Evolutionary conservation across 2,113 vertebrate genomes (phyloP), one percentile per base, ranked within the genome.

Genomic region (Spheniscus mendiculus): DNA sequence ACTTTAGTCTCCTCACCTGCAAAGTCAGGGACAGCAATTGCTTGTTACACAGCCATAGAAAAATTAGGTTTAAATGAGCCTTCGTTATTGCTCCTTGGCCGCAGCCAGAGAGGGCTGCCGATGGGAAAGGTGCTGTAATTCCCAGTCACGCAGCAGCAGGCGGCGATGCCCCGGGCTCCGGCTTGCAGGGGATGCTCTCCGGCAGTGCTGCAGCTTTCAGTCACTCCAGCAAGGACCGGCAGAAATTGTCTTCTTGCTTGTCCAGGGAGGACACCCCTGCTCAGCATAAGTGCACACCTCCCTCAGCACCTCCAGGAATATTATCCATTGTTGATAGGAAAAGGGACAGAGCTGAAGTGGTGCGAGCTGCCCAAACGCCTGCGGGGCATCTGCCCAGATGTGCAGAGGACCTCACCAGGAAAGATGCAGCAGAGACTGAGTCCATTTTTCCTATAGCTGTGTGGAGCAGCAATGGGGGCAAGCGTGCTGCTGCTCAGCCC

Each of bases 81-180:
- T 32, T 56, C 1, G 6, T 32, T 25, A 19, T 10, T 10, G 63
- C 21, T 38, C 27, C n/a, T 58, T 25, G 21, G 42, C 21, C 27
- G 16, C 8, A 8, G 21, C 5, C 2, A 2, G 42, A 32, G 22
- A 25, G 21, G 34, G 52, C 27, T 69, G 63, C 15, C 1, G 2
- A 5, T 13, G n/a, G n/a, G 34, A 13, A 58, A 32, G 34, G n/a
- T 15, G 6, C 42, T 38, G 62, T 12, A 11, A 25, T 45, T 56
- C 63, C 40, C 12, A 11, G 34, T 20, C 42, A 5, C 8, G 6
- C 52, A 21, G 52, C 55, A 13, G 73, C 55, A 15, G 18, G 63
- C 40, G 36, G 32, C 6, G 2, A 15, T 0, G 4, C 34, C 12
- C 14, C 3, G 8, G 52, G 42, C 29, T 58, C 16, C 0, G 5